Evolutionary conservation across 2,113 vertebrate genomes (phyloP).

Genomic region (Aplodontia rufa): DNA sequence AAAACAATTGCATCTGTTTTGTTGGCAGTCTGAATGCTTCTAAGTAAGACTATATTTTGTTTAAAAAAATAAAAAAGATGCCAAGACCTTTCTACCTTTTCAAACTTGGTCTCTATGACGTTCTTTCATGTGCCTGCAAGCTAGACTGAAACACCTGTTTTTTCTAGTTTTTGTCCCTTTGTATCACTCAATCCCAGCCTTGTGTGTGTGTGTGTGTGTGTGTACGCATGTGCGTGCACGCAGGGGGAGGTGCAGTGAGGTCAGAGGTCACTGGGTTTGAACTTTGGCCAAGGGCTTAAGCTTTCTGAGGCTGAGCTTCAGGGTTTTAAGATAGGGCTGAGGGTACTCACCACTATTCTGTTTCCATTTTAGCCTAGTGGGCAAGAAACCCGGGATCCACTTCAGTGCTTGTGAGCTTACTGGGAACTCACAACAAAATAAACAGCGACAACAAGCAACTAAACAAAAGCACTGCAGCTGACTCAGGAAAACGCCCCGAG

Average conservation of each 20-base stretch:
- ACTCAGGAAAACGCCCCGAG: background rate
- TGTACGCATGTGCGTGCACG: too few species aligned
- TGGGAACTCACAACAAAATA: background rate
- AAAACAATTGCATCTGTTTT: conserved; percentile 93
- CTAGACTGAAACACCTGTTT: background rate
- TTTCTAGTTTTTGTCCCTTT: background rate
- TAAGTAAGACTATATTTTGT: conserved; percentile 93
- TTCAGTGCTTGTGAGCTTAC: background rate
- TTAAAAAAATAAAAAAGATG: background rate
- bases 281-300: too few species aligned
- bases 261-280: background rate
- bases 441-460: background rate
- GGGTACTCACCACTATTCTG: background rate
- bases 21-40: conserved; percentile 97
- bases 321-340: too few species aligned
- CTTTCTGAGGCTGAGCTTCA: background rate
- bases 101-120: background rate
- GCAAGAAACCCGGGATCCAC: background rate
- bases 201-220: too few species aligned
- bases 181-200: background rate
- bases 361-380: background rate
- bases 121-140: background rate
- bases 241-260: background rate
- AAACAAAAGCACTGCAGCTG: background rate
- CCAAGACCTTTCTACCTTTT: background rate